Conservation (phyloP, 2,888 invertebrate genomes). For the Clepsis dumicolana region DNA sequence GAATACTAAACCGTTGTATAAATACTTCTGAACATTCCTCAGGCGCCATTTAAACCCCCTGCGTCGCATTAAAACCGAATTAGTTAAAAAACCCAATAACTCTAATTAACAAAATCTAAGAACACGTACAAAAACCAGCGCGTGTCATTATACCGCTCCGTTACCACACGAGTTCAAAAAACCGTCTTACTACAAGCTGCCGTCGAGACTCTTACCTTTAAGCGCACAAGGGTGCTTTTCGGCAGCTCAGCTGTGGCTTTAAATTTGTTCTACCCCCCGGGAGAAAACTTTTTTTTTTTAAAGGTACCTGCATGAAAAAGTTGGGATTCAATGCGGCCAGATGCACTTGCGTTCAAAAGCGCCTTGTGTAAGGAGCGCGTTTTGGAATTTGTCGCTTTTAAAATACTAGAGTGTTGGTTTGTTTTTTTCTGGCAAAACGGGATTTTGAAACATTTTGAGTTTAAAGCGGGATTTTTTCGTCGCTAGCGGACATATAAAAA, state of each 20-base stretch:
- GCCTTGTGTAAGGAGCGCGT: conserved; percentile 39
- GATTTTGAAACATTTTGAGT: too few relatives aligned
- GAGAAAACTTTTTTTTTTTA: conserved; percentile 46
- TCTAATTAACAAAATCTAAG: conserved; percentile 43
- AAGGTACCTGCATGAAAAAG: conserved; percentile 45
- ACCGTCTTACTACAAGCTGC: conserved; percentile 9
- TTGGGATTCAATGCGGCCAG: conserved; percentile 40
- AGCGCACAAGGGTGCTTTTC: not conserved
- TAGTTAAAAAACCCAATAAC: conserved; percentile 38
- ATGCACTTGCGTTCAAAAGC: conserved; percentile 39
- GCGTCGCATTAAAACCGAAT: conserved; percentile 35
- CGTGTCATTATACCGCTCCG: conserved; percentile 46
- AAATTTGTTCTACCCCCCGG: conserved; percentile 43
- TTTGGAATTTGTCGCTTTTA: conserved; percentile 32
- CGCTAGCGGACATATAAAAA: too few relatives aligned
- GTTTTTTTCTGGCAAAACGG: too few relatives aligned
- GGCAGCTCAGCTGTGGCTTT: not conserved
- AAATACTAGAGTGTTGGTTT: too few relatives aligned
- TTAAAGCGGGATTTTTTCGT: too few relatives aligned
- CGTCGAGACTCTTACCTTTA: not conserved
- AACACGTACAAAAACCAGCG: conserved; percentile 42
- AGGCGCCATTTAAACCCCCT: conserved; percentile 16
- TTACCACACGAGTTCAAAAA: conserved; percentile 34
- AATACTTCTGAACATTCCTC: conserved; percentile 7
- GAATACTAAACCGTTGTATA: not conserved